Evolutionary conservation across 2,113 vertebrate species (phyloP).

Genomic region (Cairina moschata): DNA sequence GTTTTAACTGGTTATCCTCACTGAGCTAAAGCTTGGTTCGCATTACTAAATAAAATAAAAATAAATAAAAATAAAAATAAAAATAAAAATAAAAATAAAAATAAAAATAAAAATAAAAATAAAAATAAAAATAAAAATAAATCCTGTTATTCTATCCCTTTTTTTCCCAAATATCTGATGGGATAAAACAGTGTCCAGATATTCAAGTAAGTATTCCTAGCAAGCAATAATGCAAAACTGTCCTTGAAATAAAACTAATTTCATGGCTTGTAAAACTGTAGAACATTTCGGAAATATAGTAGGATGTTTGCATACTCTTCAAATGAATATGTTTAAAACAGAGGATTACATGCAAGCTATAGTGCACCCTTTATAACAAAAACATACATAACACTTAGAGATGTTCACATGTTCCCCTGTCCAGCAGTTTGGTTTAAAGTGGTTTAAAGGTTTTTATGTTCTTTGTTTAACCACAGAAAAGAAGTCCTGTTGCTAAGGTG

Average conservation of each 20-base stretch:
- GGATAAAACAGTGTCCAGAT: background rate
- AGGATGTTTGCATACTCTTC: background rate
- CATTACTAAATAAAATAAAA: background rate
- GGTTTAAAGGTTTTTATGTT: background rate
- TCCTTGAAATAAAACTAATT: background rate
- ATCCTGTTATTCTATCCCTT: background rate
- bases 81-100: background rate
- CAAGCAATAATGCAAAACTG: background rate
- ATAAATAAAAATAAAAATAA: too few relatives aligned
- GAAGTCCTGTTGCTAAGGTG: background rate
- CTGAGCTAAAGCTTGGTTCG: background rate
- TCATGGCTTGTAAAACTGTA: background rate
- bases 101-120: background rate
- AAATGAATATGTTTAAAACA: background rate
- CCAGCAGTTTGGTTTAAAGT: background rate
- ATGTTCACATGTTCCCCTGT: background rate
- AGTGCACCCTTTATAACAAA: background rate
- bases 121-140: too few relatives aligned
- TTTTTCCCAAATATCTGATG: background rate
- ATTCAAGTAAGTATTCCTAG: background rate
- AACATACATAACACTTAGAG: background rate
- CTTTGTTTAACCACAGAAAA: background rate
- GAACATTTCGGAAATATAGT: background rate
- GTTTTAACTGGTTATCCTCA: background rate
- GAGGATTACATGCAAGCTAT: background rate